phyloP scores from a whole-genome alignment of 2,113 vertebrate genomes.

The Antigone vipio region DNA sequence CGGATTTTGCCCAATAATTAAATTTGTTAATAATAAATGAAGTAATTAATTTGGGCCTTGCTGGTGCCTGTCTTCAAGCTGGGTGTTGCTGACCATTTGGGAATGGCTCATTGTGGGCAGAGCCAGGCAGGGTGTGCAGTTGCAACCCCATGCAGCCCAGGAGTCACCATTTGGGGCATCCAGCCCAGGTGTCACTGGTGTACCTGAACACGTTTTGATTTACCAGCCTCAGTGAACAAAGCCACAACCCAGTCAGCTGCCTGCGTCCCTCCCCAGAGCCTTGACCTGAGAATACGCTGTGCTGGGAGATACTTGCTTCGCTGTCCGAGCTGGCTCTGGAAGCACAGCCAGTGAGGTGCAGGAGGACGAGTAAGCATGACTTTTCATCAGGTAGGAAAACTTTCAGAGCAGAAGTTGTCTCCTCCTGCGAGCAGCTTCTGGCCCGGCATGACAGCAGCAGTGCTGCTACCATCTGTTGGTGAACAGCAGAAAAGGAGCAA shows the following conservation, averaged over 20 bases:
- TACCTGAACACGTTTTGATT: neutral
- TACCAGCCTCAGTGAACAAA: neutral
- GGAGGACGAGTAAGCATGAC: neutral
- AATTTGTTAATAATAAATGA: neutral
- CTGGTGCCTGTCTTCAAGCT: neutral
- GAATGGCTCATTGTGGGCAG: fast-evolving
- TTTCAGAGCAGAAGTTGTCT: neutral
- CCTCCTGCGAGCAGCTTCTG: neutral
- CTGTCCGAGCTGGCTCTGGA: neutral
- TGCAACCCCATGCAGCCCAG: neutral
- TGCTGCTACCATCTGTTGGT: slow-evolving; percentile 62
- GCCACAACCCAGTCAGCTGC: neutral
- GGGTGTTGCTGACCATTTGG: neutral
- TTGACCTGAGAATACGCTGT: neutral
- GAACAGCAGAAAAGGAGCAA: slow-evolving; percentile 34
- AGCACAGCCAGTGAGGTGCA: neutral
- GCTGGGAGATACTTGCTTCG: neutral
- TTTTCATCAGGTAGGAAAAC: neutral
- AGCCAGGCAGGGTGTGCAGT: neutral
- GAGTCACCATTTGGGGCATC: neutral
- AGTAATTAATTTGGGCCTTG: neutral
- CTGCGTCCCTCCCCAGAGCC: neutral
- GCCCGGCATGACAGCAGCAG: neutral
- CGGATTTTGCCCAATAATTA: neutral
- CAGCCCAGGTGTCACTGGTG: neutral